phyloP scores from a whole-genome alignment of 35 echinoderm and acorn worm genomes.

The Apostichopus japonicus region DNA sequence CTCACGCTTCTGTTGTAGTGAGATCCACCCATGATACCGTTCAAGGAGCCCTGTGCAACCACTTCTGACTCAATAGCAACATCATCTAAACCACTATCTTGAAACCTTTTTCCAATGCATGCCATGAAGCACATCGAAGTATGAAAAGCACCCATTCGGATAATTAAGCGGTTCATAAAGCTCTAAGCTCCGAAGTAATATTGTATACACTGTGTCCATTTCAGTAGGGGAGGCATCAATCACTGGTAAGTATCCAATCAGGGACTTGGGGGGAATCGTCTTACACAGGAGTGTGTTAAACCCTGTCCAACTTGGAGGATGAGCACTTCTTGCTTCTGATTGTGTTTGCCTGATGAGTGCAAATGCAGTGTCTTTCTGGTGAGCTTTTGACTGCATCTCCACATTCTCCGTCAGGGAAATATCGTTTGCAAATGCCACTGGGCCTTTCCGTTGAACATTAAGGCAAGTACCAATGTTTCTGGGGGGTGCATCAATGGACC shows the following conservation, averaged over 20 bases:
- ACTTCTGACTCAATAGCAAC: slow-evolving; percentile 19
- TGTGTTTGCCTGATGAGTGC: too few species aligned
- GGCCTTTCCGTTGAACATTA: not conserved
- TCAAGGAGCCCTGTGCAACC: not conserved
- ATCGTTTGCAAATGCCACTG: not conserved
- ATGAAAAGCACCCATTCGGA: slow-evolving; percentile 30
- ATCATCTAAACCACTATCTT: slow-evolving; percentile 38
- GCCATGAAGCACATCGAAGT: slow-evolving; percentile 10
- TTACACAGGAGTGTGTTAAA: not conserved
- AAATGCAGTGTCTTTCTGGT: too few species aligned
- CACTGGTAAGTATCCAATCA: slow-evolving; percentile 21
- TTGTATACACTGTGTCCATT: too few species aligned
- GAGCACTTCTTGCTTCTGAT: too few species aligned
- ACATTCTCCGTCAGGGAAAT: too few species aligned
- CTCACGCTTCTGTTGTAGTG: slow-evolving; percentile 18
- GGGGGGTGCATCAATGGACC: too few species aligned
- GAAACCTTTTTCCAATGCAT: slow-evolving; percentile 24
- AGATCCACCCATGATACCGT: slow-evolving; percentile 14
- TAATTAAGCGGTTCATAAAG: too few species aligned
- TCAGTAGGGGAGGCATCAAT: slow-evolving; percentile 28
- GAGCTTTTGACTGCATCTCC: not conserved
- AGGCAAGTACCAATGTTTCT: not conserved
- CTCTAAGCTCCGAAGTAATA: too few species aligned
- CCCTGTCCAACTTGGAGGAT: not conserved
- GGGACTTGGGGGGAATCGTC: not conserved